A percentile compares a stretch with the other conserved stretches of the same genome.
phyloP scores from a whole-genome alignment of 2,888 invertebrate genomes.

The Cataglyphis cursor region DNA sequence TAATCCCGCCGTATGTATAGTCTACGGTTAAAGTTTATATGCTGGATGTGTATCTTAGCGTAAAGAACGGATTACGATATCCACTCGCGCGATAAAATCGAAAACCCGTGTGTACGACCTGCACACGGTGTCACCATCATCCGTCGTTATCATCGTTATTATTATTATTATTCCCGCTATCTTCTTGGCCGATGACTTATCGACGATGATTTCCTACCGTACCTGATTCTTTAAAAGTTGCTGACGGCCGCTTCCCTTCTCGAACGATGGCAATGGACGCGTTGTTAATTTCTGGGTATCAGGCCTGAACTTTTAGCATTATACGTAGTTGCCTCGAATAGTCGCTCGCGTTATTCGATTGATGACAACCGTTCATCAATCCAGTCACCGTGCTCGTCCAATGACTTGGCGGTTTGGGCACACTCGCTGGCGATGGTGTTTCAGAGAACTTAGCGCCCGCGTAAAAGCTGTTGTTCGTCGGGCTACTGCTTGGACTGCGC shows the following conservation, averaged over 20 bases:
- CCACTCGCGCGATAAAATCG: slow-evolving; percentile 54
- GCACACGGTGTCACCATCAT: slow-evolving; percentile 44
- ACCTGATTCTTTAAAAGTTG: slow-evolving; percentile 72
- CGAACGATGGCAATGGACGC: background rate
- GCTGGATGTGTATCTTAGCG: slow-evolving; percentile 61
- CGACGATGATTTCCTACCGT: slow-evolving; percentile 53
- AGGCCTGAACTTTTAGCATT: slow-evolving; percentile 85
- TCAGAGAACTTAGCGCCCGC: slow-evolving; percentile 95
- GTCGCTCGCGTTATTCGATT: slow-evolving; percentile 70
- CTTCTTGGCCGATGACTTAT: slow-evolving; percentile 8
- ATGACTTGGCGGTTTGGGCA: slow-evolving; percentile 93
- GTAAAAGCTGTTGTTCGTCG: slow-evolving; percentile 84
- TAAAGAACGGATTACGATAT: slow-evolving; percentile 64
- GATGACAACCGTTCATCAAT: slow-evolving; percentile 76
- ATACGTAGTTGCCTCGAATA: slow-evolving; percentile 83
- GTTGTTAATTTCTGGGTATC: slow-evolving; percentile 77
- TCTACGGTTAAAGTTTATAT: slow-evolving; percentile 61
- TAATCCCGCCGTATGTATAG: slow-evolving; percentile 33
- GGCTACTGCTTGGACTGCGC: slow-evolving; percentile 83
- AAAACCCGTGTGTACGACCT: slow-evolving; percentile 42
- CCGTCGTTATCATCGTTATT: slow-evolving; percentile 4
- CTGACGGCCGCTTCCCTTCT: slow-evolving; percentile 47
- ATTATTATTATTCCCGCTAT: slow-evolving; percentile 7
- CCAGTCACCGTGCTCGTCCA: slow-evolving; percentile 88
- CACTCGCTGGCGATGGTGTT: slow-evolving; percentile 92